phyloP scores from a whole-genome alignment of 1,140 invertebrate genomes.

The Eumeta japonica region DNA sequence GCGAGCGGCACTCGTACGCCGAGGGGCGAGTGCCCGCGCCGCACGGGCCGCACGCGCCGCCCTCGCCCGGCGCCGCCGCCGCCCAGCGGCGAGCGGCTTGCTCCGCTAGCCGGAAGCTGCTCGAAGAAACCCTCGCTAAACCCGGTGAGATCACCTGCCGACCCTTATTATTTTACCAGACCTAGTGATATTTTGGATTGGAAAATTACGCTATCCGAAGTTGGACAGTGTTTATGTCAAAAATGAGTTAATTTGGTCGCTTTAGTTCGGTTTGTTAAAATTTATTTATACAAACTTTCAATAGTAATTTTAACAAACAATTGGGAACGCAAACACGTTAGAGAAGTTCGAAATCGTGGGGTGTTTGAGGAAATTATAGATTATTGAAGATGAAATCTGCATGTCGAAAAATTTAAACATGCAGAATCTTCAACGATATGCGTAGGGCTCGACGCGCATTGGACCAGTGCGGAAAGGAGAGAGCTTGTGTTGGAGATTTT shows the following conservation, averaged over 20 bases:
- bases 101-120: slow-evolving; percentile 62
- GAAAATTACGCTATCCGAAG: neutral
- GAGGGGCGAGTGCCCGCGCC: slow-evolving; percentile 38
- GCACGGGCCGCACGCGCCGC: slow-evolving; percentile 49
- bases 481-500: too few relatives aligned
- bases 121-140: slow-evolving; percentile 75
- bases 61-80: slow-evolving; percentile 40
- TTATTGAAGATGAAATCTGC: too few relatives aligned
- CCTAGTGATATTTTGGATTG: neutral
- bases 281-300: neutral
- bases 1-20: slow-evolving; percentile 30
- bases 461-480: too few relatives aligned
- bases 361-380: too few relatives aligned
- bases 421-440: too few relatives aligned
- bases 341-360: too few relatives aligned
- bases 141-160: slow-evolving; percentile 48
- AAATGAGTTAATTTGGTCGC: neutral
- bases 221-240: neutral
- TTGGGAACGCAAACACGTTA: too few relatives aligned
- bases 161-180: too few relatives aligned
- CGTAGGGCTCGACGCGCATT: too few relatives aligned
- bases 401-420: too few relatives aligned
- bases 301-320: too few relatives aligned
- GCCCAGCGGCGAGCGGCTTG: slow-evolving; percentile 37
- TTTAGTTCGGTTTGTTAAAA: neutral